phyloP scores from a whole-genome alignment of 2,888 invertebrate genomes.

The Sericinus montela region DNA sequence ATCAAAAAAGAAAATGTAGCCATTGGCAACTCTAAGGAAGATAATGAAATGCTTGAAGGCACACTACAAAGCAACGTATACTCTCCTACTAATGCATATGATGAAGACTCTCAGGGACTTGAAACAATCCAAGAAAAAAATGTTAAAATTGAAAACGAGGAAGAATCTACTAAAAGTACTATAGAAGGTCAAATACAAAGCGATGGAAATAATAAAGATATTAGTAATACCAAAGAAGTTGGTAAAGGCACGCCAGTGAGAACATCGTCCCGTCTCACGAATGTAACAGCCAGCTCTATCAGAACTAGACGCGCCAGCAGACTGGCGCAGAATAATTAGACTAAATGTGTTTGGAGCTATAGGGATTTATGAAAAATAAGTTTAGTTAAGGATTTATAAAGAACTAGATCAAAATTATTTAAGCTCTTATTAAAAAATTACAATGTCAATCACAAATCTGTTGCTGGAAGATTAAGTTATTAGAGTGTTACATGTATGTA shows the following conservation, averaged over 20 bases:
- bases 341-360: too few relatives aligned
- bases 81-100: background rate
- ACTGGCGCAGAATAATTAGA: slow-evolving; percentile 32
- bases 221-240: slow-evolving; percentile 26
- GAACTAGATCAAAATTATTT: too few relatives aligned
- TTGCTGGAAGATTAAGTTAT: too few relatives aligned
- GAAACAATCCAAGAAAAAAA: slow-evolving; percentile 6
- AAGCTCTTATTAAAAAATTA: too few relatives aligned
- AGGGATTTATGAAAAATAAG: too few relatives aligned
- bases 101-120: background rate
- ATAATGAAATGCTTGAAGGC: slow-evolving; percentile 1
- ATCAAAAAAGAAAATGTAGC: slow-evolving; percentile 4
- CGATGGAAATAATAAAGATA: slow-evolving; percentile 6
- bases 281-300: slow-evolving; percentile 43
- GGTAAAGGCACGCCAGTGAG: slow-evolving; percentile 41
- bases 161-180: background rate
- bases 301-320: slow-evolving; percentile 53
- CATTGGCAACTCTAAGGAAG: background rate
- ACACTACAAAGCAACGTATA: background rate
- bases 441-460: too few relatives aligned
- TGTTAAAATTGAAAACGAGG: background rate
- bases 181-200: background rate
- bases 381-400: too few relatives aligned
- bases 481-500: too few relatives aligned
- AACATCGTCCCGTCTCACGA: slow-evolving; percentile 39